Base-by-base conservation (phyloP, 1,140 invertebrate genomes). In the Temnothorax longispinosus region DNA sequence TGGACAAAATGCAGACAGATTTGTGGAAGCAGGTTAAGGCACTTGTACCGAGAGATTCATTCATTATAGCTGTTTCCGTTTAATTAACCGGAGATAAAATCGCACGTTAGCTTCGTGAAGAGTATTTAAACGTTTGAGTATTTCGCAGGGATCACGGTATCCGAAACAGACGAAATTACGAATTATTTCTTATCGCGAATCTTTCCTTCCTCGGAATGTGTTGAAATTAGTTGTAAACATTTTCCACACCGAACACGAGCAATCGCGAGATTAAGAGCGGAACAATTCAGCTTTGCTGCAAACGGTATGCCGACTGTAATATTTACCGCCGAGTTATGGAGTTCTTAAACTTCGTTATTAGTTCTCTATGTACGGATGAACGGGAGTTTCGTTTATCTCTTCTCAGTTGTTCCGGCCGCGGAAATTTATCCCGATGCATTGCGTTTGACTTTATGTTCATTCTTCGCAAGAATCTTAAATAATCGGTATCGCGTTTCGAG, bases 301-400 rank as follows among this genome's bases (percentile, higher is more conserved):
- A 84, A 84, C 69, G 80, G 80, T 75, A 84, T 84, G 80, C 80
- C 69, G 69, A 84, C 80, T 84, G 54, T 75, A 84, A 84, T 84
- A 84, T 84, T 84, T 84, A 84, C 80, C 80, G 67, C 69, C 52
- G 56, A 84, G 80, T 84, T 84, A 84, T 84, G 69, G 69, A 84
- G 80, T 84, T 84, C 80, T 84, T 84, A 75, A 84, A 84, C 80
- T 84, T 84, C 69, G 80, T 84, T 84, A 84, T 84, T 84, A 84
- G 80, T 84, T 84, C 54, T 84, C 69, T 60, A 84, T 74, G 80
- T 84, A 84, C 80, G 56, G 54, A 75, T 84, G 69, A 84, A 75
- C 69, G 80, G 69, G 38, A 84, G 80, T 84, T 84, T 84, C 78
- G 44, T 84, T 75, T 72, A 72, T 82, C 80, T 75, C 67, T 58